A percentile compares a stretch with the other conserved stretches of the same genome.
phyloP scores from a whole-genome alignment of 2,888 invertebrate genomes.

The Tiphia femorata region DNA sequence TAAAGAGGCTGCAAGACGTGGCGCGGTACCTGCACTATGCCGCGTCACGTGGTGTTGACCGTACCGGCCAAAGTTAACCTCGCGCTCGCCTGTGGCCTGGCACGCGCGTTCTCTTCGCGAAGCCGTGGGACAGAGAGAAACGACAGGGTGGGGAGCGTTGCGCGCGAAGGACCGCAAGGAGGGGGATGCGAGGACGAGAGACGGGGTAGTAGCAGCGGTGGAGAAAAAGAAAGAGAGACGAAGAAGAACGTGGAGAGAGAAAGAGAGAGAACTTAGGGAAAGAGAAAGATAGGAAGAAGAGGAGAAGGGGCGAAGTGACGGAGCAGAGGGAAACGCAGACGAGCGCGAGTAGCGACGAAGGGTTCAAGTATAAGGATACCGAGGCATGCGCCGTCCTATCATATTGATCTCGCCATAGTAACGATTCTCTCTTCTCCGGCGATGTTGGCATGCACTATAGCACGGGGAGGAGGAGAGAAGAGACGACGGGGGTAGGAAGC shows the following conservation, averaged over 20 bases:
- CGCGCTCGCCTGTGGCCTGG: conserved; percentile 39
- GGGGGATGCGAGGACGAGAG: neutral
- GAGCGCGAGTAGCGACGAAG: conserved; percentile 35
- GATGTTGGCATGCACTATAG: conserved; percentile 60
- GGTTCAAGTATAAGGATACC: conserved; percentile 50
- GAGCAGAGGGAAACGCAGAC: conserved; percentile 14
- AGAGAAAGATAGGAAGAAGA: neutral
- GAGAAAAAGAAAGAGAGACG: neutral
- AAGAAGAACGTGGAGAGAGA: neutral
- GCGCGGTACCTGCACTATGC: no score
- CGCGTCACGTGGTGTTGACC: conserved; percentile 46
- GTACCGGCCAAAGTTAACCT: conserved; percentile 48
- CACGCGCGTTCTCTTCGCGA: conserved; percentile 31
- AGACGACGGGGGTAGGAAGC: conserved; percentile 28
- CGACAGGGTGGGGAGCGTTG: conserved; percentile 9
- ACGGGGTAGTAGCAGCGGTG: conserved; percentile 1
- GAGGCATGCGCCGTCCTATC: conserved; percentile 66
- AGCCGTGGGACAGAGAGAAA: neutral
- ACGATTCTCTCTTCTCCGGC: conserved; percentile 67
- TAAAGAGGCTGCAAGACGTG: conserved; percentile 16
- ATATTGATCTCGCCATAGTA: conserved; percentile 69
- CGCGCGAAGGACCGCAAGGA: conserved; percentile 9
- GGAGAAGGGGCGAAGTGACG: conserved; percentile 11
- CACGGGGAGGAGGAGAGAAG: conserved; percentile 31
- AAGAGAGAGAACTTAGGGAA: conserved; percentile 12